Conservation (phyloP, 2,888 invertebrate genomes). For the Drosophila mulleri region DNA sequence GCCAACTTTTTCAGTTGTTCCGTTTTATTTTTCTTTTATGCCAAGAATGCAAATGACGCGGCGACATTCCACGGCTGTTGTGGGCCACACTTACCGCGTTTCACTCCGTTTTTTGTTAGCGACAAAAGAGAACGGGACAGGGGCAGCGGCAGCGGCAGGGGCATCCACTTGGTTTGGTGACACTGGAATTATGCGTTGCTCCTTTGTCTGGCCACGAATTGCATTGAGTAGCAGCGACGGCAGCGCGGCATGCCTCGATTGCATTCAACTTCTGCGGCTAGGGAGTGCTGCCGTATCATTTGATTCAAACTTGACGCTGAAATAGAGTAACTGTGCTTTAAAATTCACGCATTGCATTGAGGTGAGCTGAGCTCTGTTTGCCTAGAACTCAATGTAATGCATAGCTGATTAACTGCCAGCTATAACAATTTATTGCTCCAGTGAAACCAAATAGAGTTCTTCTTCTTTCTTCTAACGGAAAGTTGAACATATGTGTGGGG, state of each 20-base stretch:
- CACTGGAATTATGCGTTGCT: slow-evolving; percentile 54
- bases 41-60: slow-evolving; percentile 79
- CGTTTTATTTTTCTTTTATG: slow-evolving; percentile 35
- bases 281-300: slow-evolving; percentile 25
- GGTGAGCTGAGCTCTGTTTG: not conserved
- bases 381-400: slow-evolving; percentile 7
- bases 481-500: not conserved
- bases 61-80: slow-evolving; percentile 28
- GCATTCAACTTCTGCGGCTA: slow-evolving; percentile 8
- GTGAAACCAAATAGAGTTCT: not conserved
- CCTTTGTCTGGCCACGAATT: slow-evolving; percentile 37
- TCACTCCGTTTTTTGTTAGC: slow-evolving; percentile 19
- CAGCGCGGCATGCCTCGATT: slow-evolving; percentile 6
- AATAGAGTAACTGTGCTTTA: slow-evolving; percentile 26
- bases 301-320: slow-evolving; percentile 23
- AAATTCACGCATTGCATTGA: slow-evolving; percentile 9
- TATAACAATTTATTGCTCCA: slow-evolving; percentile 14
- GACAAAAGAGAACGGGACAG: not conserved
- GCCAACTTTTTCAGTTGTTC: slow-evolving; percentile 40
- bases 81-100: slow-evolving; percentile 45
- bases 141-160: no score
- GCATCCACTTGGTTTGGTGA: slow-evolving; percentile 49
- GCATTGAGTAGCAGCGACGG: slow-evolving; percentile 7
- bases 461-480: not conserved
- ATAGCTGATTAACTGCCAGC: slow-evolving; percentile 6